Evolutionary conservation across 2,113 vertebrate genomes (phyloP), one percentile per base, ranked within the genome.

Genomic region (Varanus komodoensis): DNA sequence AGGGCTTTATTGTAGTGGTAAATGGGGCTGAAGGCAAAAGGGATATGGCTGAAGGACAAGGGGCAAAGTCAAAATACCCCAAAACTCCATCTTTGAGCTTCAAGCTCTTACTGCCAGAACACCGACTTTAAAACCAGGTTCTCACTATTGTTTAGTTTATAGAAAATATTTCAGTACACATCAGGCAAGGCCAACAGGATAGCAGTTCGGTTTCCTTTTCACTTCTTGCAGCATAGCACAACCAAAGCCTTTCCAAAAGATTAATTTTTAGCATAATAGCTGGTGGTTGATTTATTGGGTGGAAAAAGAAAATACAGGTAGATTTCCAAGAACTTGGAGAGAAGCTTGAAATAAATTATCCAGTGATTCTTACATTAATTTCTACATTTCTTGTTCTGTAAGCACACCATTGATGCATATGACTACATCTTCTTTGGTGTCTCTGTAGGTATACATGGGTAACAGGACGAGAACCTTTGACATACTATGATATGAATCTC

Each of bases 401-500:
- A 0, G 0, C 90, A 87, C 89, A 19, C 64, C 2, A 0, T 80
- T 8, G 92, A 85, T 19, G 85, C 34, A 0, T 91, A 52, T 93
- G 91, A 93, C 86, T 73, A 19, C 89, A 90, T 6, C 89, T 12
- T 84, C 44, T 50, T 23, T 93, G 5, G 88, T 92, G 79, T 69
- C 48, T 93, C 95, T 95, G 32, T 96, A 99, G 99, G 93, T 99
- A 99, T 84, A 99, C 98, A 0, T 99, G 99, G 99, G 99, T 99
- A 84, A 99, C 99, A 0, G 99, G 99, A 94, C 97, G 99, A 97
- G 99, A 99, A 90, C 99, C 99, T 64, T 96, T 99, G 95, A 99
- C 99, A 2, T 99, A 99, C 93, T 99, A 99, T n/a, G 99, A 99
- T 94, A 99, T 99, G 99, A 99, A 99, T 97, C 97, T 99, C 95